Conservation (phyloP, 2,888 invertebrate species). For the Meghimatium bilineatum region DNA sequence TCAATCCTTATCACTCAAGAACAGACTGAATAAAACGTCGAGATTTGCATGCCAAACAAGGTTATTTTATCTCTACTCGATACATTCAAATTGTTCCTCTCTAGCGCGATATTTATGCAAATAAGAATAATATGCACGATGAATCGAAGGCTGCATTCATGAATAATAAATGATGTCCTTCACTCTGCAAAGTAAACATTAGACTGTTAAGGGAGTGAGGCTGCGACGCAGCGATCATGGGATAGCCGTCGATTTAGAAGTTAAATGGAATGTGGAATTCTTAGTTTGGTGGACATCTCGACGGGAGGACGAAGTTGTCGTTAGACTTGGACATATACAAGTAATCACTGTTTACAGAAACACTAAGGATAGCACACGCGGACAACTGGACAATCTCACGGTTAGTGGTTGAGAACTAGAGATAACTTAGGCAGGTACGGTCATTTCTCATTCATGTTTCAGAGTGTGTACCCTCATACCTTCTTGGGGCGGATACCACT, state of each 20-base stretch:
- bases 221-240: background rate
- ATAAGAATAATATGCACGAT: slow-evolving; percentile 44
- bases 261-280: slow-evolving; percentile 21
- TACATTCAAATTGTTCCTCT: slow-evolving; percentile 25
- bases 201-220: slow-evolving; percentile 6
- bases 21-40: slow-evolving; percentile 30
- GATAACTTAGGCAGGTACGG: background rate
- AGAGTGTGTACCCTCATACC: background rate
- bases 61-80: slow-evolving; percentile 20
- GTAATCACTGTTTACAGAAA: slow-evolving; percentile 27
- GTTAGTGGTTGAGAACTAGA: background rate
- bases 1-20: slow-evolving; percentile 46
- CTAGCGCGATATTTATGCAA: slow-evolving; percentile 44
- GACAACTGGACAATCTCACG: slow-evolving; percentile 1
- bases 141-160: slow-evolving; percentile 39
- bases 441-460: background rate
- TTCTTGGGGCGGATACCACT: background rate
- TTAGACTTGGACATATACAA: slow-evolving; percentile 16
- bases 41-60: slow-evolving; percentile 42
- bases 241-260: background rate
- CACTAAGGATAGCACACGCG: background rate
- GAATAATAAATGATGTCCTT: slow-evolving; percentile 35
- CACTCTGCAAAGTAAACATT: slow-evolving; percentile 31
- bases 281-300: slow-evolving; percentile 9
- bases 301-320: background rate